These are phyloP conservation scores for Xestobium rufovillosum DNA, from an alignment of 2,888 invertebrate species.

Conservation along the genomic window DNA sequence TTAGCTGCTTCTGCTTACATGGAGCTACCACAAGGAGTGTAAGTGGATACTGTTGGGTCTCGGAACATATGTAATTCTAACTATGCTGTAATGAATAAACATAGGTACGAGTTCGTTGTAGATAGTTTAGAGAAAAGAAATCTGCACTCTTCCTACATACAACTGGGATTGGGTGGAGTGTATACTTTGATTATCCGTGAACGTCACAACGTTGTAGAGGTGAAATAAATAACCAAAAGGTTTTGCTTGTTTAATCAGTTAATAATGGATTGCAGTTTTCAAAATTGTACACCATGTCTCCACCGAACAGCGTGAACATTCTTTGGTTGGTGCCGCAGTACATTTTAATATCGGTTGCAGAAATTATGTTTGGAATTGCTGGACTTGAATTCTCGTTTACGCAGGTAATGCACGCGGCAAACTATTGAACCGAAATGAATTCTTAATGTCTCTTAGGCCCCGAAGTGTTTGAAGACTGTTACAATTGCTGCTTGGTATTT, in stretches of 20 bases:
- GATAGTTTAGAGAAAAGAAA: slow-evolving; percentile 24
- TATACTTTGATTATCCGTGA: slow-evolving; percentile 49
- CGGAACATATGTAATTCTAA: slow-evolving; percentile 4
- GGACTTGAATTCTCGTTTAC: slow-evolving; percentile 79
- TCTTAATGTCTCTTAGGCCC: slow-evolving; percentile 52
- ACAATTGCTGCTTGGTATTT: slow-evolving; percentile 80
- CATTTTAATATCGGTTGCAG: slow-evolving; percentile 68
- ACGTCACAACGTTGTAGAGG: slow-evolving; percentile 39
- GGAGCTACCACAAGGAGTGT: slow-evolving; percentile 54
- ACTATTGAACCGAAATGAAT: neutral
- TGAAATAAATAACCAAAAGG: slow-evolving; percentile 20
- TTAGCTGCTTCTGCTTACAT: slow-evolving; percentile 54
- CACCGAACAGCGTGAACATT: slow-evolving; percentile 60
- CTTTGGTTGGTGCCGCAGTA: slow-evolving; percentile 75
- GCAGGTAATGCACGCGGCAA: slow-evolving; percentile 59
- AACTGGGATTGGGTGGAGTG: slow-evolving; percentile 46
- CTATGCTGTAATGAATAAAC: too few species aligned
- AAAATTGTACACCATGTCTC: slow-evolving; percentile 53
- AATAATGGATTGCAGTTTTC: slow-evolving; percentile 39
- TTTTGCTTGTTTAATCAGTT: slow-evolving; percentile 2
- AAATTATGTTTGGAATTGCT: slow-evolving; percentile 76
- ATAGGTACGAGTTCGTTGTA: slow-evolving; percentile 34
- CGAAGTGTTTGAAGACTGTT: slow-evolving; percentile 75
- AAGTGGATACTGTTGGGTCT: slow-evolving; percentile 22
- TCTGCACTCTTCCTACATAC: slow-evolving; percentile 27